Evolutionary conservation across 1,140 invertebrate genomes (phyloP), one percentile per base, ranked within the genome.

Genomic region (Stegodyphus mimosarum): DNA sequence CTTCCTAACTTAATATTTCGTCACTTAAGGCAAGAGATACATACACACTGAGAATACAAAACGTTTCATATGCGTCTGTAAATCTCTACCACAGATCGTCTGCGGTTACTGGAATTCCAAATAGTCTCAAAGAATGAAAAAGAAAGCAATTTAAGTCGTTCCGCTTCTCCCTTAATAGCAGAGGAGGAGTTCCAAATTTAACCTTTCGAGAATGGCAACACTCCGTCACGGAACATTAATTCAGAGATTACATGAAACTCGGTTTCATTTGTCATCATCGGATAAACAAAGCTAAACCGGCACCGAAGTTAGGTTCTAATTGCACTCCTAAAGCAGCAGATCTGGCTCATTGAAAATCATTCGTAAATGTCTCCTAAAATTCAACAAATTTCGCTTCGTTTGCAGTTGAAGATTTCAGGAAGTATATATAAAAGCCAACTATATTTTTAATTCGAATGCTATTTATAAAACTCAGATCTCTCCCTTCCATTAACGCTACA

Each of bases 241-340:
- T 78, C 76, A n/a, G 51, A 78, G 76, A 78, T 78, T 78, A 78
- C 76, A 53, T 69, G 76, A 78, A 78, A 69, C 64, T 69, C 63
- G 63, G 76, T 78, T 78, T 78, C 66, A 78, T 78, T 78, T 78
- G 76, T 78, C 76, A 78, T 78, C 63, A 78, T 78, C 76, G 76
- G 18, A 64, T 78, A 78, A 78, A 78, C 76, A 78, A 78, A 78
- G 76, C 69, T 69, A 67, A 69, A 64, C 18, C 48, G 9, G 7
- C 15, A 64, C 13, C 48, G 13, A 33, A 9, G 10, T 17, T 33
- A 33, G 7, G 13, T 48, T 78, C 76, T 78, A 78, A 78, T 78
- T 78, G 76, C 76, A 66, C 15, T 69, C 51, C 50, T 10, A 7
- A 9, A 7, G 17, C 49, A 53, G 50, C 69, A 78, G 76, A n/a